Conservation (phyloP, 2,888 invertebrate genomes). For the Agrochola lychnidis region DNA sequence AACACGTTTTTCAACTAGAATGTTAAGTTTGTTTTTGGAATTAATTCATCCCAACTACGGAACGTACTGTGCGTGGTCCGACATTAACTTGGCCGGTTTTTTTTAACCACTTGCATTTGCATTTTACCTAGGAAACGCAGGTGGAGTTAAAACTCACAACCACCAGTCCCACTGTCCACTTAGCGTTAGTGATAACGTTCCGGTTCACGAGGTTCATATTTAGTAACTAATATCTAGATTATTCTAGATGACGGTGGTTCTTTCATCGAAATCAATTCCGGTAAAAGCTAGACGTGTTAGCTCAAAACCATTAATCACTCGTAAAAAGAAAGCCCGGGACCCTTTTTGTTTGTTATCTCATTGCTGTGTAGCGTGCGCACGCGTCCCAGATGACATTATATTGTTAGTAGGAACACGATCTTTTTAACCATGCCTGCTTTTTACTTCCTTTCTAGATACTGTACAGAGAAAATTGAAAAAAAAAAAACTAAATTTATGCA, state of each 20-base stretch:
- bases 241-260: neutral
- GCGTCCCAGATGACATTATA: slow-evolving; percentile 50
- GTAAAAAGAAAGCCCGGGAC: slow-evolving; percentile 52
- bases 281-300: slow-evolving; percentile 9
- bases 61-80: too few species aligned
- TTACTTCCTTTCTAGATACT: slow-evolving; percentile 7
- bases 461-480: neutral
- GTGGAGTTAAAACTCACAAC: neutral
- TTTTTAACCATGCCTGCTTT: slow-evolving; percentile 1
- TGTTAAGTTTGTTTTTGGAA: too few species aligned
- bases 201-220: neutral
- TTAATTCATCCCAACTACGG: too few species aligned
- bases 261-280: slow-evolving; percentile 15
- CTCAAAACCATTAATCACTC: slow-evolving; percentile 18
- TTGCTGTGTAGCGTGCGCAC: slow-evolving; percentile 51
- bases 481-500: neutral
- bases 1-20: too few species aligned
- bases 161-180: neutral
- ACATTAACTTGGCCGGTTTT: neutral
- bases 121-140: neutral
- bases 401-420: slow-evolving; percentile 34
- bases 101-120: neutral
- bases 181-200: neutral
- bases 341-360: slow-evolving; percentile 47
- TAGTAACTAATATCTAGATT: neutral